Evolutionary conservation across 1,140 invertebrate genomes (phyloP).

Genomic region (Palaemon carinicauda): DNA sequence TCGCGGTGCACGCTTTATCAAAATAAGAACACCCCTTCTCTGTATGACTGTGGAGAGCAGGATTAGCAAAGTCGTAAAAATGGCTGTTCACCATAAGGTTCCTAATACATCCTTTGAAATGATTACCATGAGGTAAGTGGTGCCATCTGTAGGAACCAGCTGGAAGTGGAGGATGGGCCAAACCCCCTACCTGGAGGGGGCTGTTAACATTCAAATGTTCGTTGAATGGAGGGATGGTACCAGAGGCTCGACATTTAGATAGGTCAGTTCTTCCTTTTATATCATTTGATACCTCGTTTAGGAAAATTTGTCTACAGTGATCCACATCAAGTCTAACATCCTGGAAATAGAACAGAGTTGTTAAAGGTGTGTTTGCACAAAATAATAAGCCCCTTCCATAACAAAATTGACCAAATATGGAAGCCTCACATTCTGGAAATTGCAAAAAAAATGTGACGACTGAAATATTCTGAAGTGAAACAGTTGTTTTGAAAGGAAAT

Average conservation of each 20-base stretch:
- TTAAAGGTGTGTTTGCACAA: background rate
- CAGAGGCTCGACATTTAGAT: constrained; percentile 85
- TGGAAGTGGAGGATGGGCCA: constrained; percentile 82
- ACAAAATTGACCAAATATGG: too few relatives aligned
- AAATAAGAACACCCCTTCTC: constrained; percentile 86
- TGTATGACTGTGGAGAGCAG: constrained; percentile 83
- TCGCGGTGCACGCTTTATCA: constrained; percentile 81
- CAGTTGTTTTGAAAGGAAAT: too few relatives aligned
- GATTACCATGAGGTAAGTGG: constrained; percentile 82
- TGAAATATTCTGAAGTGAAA: too few relatives aligned
- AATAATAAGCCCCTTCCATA: too few relatives aligned
- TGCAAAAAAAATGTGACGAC: too few relatives aligned
- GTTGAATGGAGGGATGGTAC: constrained; percentile 91
- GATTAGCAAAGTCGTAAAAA: constrained; percentile 90
- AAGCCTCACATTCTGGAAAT: too few relatives aligned
- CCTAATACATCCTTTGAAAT: constrained; percentile 93
- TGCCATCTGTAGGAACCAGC: constrained; percentile 86
- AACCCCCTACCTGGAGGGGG: constrained; percentile 90
- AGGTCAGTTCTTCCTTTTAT: constrained; percentile 84
- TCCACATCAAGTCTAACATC: constrained; percentile 91
- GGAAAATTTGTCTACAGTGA: constrained; percentile 85
- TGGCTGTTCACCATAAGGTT: constrained; percentile 96
- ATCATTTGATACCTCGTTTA: constrained; percentile 87
- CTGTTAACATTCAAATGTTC: constrained; percentile 97
- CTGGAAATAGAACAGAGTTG: constrained; percentile 61